Conservation (phyloP, 2,888 invertebrate genomes). For the Andrena camellia region DNA sequence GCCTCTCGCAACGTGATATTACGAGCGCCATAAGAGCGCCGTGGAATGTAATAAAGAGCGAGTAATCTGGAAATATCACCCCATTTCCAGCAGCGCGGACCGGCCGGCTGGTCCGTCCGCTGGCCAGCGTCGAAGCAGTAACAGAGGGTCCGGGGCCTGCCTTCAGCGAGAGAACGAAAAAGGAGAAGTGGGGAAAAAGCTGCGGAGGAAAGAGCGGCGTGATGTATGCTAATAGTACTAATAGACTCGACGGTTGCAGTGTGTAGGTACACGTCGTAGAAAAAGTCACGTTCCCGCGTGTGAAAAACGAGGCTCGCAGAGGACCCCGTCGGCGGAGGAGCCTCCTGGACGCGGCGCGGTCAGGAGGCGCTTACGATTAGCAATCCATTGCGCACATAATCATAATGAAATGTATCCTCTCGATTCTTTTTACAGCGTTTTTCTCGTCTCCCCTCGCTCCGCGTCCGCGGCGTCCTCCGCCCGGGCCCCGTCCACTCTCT, state of each 20-base stretch:
- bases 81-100: slow-evolving; percentile 23
- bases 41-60: slow-evolving; percentile 52
- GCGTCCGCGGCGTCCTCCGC: background rate
- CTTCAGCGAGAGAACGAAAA: background rate
- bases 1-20: slow-evolving; percentile 52
- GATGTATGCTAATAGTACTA: slow-evolving; percentile 47
- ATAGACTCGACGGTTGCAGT: slow-evolving; percentile 18
- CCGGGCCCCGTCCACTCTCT: slow-evolving; percentile 1
- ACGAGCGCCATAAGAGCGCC: slow-evolving; percentile 48
- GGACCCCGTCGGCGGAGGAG: background rate
- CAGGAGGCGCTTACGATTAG: slow-evolving; percentile 68
- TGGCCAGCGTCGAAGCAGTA: background rate
- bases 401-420: slow-evolving; percentile 80
- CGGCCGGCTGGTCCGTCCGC: background rate
- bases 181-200: background rate
- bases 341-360: slow-evolving; percentile 32
- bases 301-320: slow-evolving; percentile 47
- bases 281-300: slow-evolving; percentile 44
- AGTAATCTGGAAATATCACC: slow-evolving; percentile 44
- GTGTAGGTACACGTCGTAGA: background rate
- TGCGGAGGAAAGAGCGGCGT: background rate
- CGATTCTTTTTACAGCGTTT: slow-evolving; percentile 27
- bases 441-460: background rate
- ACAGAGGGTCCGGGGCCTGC: background rate
- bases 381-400: slow-evolving; percentile 77